Conservation (phyloP, 2,888 invertebrate species). For the Catotricha subobsoleta region DNA sequence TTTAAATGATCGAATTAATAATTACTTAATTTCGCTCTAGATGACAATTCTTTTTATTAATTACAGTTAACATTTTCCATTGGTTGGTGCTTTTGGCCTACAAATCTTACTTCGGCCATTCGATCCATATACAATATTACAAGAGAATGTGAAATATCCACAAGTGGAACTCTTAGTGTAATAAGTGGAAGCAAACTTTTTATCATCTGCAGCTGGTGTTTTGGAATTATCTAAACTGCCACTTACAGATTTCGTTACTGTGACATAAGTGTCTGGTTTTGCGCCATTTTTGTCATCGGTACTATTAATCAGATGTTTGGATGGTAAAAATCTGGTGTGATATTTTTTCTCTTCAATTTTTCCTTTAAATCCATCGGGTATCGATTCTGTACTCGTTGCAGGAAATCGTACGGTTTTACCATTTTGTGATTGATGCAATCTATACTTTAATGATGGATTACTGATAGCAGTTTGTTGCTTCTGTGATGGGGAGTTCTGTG, state of each 20-base stretch:
- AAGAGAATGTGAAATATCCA: conserved; percentile 72
- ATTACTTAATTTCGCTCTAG: too few species aligned
- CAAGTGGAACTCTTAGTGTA: conserved; percentile 76
- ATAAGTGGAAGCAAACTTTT: conserved; percentile 59
- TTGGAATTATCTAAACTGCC: conserved; percentile 46
- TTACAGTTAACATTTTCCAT: conserved; percentile 38
- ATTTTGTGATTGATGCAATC: conserved; percentile 26
- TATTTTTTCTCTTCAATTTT: conserved; percentile 22
- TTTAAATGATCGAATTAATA: too few species aligned
- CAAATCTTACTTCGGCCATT: conserved; percentile 66
- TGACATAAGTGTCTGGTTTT: conserved; percentile 48
- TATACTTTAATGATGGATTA: conserved; percentile 16
- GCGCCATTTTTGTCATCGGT: conserved; percentile 18
- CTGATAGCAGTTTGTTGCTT: conserved; percentile 21
- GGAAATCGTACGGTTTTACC: conserved; percentile 15
- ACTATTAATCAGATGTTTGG: conserved; percentile 13
- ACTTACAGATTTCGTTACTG: conserved; percentile 63
- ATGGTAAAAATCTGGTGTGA: conserved; percentile 24
- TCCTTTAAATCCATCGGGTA: conserved; percentile 28
- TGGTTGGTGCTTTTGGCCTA: conserved; percentile 58
- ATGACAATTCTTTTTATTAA: not conserved
- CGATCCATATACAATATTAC: conserved; percentile 58
- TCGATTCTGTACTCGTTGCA: conserved; percentile 17
- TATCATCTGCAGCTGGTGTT: conserved; percentile 40
- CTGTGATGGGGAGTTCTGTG: conserved; percentile 22